Conservation (phyloP, 2,113 vertebrate species). For the Nothoprocta pentlandii region DNA sequence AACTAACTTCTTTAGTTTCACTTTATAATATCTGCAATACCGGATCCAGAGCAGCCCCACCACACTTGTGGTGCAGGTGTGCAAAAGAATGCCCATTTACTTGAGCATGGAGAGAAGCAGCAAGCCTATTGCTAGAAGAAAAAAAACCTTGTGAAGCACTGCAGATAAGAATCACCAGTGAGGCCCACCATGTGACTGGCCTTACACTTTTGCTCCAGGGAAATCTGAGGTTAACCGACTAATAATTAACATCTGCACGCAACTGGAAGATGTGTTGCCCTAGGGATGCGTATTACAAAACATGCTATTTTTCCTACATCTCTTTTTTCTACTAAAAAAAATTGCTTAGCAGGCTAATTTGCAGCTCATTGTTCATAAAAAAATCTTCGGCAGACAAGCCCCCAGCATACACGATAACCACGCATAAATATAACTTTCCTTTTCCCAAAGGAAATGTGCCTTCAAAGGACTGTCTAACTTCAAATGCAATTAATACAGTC, state of each 20-base stretch:
- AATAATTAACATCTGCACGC: conserved; percentile 67
- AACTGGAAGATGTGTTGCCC: conserved; percentile 49
- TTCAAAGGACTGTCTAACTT: background rate
- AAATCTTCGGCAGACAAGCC: conserved; percentile 18
- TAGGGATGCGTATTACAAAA: conserved; percentile 61
- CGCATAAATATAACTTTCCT: background rate
- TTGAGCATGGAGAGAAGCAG: background rate
- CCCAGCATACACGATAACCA: background rate
- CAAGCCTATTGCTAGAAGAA: background rate
- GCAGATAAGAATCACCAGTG: conserved; percentile 22
- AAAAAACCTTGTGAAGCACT: background rate
- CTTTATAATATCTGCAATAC: background rate
- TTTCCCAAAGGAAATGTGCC: background rate
- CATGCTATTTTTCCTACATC: conserved; percentile 28
- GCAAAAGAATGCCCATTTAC: background rate
- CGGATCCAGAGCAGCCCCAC: background rate
- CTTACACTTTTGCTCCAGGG: conserved; percentile 28
- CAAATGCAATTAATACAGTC: background rate
- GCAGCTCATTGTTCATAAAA: conserved; percentile 32
- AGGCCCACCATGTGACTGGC: conserved; percentile 21
- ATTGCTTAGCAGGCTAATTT: conserved; percentile 1
- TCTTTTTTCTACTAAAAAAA: background rate
- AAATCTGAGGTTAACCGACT: conserved; percentile 66
- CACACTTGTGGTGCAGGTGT: background rate
- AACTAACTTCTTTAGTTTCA: too few species aligned